phyloP scores from a whole-genome alignment of 2,888 invertebrate genomes.

The Crepidodera aurea region DNA sequence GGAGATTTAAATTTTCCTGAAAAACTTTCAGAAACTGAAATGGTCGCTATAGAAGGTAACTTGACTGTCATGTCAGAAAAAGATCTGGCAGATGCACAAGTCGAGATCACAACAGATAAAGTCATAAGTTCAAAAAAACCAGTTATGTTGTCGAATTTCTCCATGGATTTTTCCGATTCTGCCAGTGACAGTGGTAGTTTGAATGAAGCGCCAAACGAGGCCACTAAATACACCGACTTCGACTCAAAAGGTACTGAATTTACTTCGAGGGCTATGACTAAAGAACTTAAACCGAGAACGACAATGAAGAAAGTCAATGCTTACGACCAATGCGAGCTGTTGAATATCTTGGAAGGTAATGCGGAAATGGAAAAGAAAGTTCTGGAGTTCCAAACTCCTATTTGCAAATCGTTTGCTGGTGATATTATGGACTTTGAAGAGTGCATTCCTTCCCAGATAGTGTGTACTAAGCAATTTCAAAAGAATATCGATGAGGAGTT shows the following conservation, averaged over 20 bases:
- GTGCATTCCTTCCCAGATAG: constrained; percentile 52
- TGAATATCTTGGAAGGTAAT: constrained; percentile 48
- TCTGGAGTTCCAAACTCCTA: constrained; percentile 7
- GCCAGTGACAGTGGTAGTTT: constrained; percentile 36
- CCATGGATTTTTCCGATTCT: constrained; percentile 56
- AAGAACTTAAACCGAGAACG: constrained; percentile 39
- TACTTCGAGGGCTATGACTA: constrained; percentile 41
- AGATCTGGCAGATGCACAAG: constrained; percentile 61
- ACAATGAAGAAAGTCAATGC: constrained; percentile 34
- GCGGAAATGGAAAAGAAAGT: constrained; percentile 36
- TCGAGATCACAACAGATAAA: constrained; percentile 63
- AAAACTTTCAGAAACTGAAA: constrained; percentile 43
- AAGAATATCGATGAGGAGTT: constrained; percentile 32
- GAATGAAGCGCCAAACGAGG: constrained; percentile 19
- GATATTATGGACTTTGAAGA: constrained; percentile 52
- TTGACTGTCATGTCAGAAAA: constrained; percentile 64
- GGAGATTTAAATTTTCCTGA: constrained; percentile 24
- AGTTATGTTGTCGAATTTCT: constrained; percentile 54
- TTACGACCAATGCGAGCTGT: constrained; percentile 43
- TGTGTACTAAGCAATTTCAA: constrained; percentile 40
- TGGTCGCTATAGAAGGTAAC: constrained; percentile 66
- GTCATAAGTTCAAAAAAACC: constrained; percentile 53
- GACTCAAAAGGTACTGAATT: constrained; percentile 40
- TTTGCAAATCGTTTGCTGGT: constrained; percentile 25
- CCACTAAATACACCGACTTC: constrained; percentile 19